Percentiles rank a stretch among this genome's conserved stretches.
phyloP scores from a whole-genome alignment of 2,797 vertebrate species.

The Poecilia wingei region DNA sequence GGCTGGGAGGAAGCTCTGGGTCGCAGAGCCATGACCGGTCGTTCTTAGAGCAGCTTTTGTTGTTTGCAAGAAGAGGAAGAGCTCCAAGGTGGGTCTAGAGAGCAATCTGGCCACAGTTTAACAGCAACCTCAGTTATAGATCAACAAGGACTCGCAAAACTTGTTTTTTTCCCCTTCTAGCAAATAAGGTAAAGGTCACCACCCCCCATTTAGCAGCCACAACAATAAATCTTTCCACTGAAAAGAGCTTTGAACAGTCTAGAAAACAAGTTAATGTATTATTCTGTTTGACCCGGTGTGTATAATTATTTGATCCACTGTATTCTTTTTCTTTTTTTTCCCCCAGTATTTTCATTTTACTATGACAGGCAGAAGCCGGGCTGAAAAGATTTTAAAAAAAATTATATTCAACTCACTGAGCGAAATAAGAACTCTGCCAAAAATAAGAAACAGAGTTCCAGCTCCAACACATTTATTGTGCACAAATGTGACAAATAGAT shows the following conservation, averaged over 20 bases:
- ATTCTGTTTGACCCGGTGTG: not conserved
- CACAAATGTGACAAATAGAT: not conserved
- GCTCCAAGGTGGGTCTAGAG: conserved; percentile 19
- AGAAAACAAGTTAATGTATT: not conserved
- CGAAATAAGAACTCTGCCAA: not conserved
- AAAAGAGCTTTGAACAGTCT: not conserved
- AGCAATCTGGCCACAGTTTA: conserved; percentile 38
- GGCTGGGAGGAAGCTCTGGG: conserved; percentile 82
- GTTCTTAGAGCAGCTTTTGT: conserved; percentile 1
- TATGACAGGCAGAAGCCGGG: not conserved
- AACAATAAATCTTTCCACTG: not conserved
- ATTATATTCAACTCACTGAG: not conserved
- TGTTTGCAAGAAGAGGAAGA: not conserved
- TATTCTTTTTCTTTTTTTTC: not conserved
- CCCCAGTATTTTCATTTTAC: not conserved
- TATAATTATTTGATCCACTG: not conserved
- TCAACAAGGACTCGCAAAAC: conserved; percentile 65
- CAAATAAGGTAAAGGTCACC: conserved; percentile 61
- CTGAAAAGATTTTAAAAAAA: not conserved
- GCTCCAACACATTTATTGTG: not conserved
- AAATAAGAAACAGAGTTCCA: not conserved
- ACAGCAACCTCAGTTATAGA: conserved; percentile 48
- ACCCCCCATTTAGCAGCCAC: conserved; percentile 29
- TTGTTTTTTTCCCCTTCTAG: conserved; percentile 55
- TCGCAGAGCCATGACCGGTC: conserved; percentile 70